Evolutionary conservation across 2,888 invertebrate species (phyloP).

Genomic region (Thera obeliscata): DNA sequence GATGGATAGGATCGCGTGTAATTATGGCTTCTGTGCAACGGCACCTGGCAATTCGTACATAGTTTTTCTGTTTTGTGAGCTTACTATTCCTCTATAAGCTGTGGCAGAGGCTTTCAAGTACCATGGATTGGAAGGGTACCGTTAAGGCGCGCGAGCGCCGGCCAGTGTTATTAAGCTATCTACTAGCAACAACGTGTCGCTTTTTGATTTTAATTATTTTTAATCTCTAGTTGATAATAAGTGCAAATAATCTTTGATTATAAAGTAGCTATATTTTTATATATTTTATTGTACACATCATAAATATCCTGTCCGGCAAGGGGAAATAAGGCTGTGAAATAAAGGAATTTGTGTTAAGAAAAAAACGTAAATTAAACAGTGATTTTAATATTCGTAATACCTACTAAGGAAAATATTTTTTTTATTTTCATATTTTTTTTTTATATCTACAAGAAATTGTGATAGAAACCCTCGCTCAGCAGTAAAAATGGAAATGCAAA

Average conservation of each 20-base stretch:
- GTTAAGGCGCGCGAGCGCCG: constrained; percentile 56
- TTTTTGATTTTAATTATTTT: constrained; percentile 6
- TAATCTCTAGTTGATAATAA: constrained; percentile 1
- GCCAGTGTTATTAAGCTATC: constrained; percentile 45
- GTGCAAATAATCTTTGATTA: neutral
- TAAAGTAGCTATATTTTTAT: neutral
- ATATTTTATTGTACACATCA: neutral
- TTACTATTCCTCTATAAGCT: constrained; percentile 6
- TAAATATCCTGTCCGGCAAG: neutral
- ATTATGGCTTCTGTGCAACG: neutral
- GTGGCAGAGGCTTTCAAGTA: constrained; percentile 30
- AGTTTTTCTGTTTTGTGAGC: neutral
- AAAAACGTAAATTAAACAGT: neutral
- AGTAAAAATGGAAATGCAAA: constrained; percentile 72
- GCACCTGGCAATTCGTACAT: neutral
- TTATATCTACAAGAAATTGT: neutral
- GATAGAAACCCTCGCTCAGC: neutral
- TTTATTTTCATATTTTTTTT: too few relatives aligned
- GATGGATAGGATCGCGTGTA: too few relatives aligned
- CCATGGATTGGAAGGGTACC: constrained; percentile 51
- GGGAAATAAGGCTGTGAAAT: neutral
- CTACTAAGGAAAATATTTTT: neutral
- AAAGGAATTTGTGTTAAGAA: neutral
- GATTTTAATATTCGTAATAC: neutral
- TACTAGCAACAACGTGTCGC: constrained; percentile 25